phyloP scores from a whole-genome alignment of 2,113 vertebrate genomes.

The Psettodes erumei region DNA sequence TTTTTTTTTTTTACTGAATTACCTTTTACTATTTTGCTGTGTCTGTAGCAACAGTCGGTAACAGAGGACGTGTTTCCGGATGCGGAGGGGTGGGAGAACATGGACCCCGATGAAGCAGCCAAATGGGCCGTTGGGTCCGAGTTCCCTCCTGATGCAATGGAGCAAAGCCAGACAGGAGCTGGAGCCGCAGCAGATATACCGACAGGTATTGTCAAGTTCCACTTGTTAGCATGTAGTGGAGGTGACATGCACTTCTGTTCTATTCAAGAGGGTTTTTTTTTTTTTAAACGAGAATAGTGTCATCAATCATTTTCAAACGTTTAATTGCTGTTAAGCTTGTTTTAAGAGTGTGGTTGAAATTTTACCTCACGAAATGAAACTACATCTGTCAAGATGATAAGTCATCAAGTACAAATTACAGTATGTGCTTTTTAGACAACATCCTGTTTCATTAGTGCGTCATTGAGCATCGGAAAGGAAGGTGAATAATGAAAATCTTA shows the following conservation, averaged over 20 bases:
- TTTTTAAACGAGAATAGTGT: background rate
- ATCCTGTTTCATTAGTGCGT: background rate
- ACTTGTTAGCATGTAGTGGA: background rate
- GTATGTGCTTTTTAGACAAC: background rate
- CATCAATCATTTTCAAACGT: background rate
- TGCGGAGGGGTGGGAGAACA: slow-evolving; percentile 76
- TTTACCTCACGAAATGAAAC: too few relatives aligned
- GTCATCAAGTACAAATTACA: background rate
- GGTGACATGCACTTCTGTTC: background rate
- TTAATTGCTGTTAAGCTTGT: background rate
- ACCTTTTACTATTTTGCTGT: background rate
- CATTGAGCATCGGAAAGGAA: background rate
- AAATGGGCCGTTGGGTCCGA: slow-evolving; percentile 75
- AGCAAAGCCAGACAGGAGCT: slow-evolving; percentile 42
- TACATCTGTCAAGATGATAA: too few relatives aligned
- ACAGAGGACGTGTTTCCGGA: slow-evolving; percentile 79
- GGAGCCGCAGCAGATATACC: slow-evolving; percentile 32
- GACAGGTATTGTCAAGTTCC: slow-evolving; percentile 40
- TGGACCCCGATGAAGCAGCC: slow-evolving; percentile 77
- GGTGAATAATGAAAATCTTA: background rate
- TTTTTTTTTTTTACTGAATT: background rate
- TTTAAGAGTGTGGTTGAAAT: too few relatives aligned
- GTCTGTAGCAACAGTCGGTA: slow-evolving; percentile 52
- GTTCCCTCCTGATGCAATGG: slow-evolving; percentile 28
- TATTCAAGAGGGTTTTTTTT: too few relatives aligned